Conservation (phyloP, 2,888 invertebrate species). For the Gymnoscelis rufifasciata region DNA sequence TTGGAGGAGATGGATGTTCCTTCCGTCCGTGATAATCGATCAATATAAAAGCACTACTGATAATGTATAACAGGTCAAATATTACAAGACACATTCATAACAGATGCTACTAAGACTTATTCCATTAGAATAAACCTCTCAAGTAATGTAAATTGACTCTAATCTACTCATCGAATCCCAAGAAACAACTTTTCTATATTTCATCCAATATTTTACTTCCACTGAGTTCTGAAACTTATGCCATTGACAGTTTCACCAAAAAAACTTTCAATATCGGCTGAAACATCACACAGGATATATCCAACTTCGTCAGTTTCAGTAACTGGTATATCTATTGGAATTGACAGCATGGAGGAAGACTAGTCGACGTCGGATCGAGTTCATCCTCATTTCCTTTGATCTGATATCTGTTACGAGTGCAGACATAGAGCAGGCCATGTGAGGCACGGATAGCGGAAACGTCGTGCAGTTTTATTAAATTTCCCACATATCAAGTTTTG, state of each 20-base stretch:
- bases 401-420: not conserved
- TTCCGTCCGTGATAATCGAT: no score
- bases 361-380: not conserved
- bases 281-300: conserved; percentile 8
- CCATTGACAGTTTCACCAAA: not conserved
- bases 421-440: no score
- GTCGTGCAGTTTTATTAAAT: not conserved
- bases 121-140: no score
- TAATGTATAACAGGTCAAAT: no score
- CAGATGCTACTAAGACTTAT: no score
- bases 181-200: not conserved
- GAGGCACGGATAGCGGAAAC: not conserved
- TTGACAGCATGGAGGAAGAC: conserved; percentile 15
- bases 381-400: not conserved
- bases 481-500: not conserved
- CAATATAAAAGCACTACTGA: no score
- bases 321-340: conserved; percentile 10
- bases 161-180: no score
- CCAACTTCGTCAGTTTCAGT: conserved; percentile 6
- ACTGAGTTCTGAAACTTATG: no score
- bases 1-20: no score
- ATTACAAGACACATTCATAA: no score
- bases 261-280: not conserved
- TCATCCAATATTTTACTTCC: not conserved
- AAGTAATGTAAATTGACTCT: no score